phyloP scores from a whole-genome alignment of 1,140 invertebrate species.

The Coelopa frigida region DNA sequence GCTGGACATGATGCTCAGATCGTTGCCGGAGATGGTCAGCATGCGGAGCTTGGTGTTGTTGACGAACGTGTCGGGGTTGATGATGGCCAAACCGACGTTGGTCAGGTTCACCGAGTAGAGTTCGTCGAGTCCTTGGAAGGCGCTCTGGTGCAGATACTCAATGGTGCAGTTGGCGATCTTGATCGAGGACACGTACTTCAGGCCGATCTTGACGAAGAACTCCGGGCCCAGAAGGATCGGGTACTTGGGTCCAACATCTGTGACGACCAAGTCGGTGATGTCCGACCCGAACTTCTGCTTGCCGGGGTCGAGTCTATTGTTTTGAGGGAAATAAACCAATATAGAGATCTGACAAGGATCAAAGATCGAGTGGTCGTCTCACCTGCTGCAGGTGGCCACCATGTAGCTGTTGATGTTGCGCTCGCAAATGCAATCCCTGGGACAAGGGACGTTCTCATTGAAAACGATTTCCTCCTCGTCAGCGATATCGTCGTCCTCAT shows the following conservation, averaged over 20 bases:
- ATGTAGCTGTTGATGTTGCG: constrained; percentile 39
- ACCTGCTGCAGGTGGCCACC: constrained; percentile 43
- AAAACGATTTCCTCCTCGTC: constrained; percentile 32
- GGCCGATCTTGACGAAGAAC: constrained; percentile 52
- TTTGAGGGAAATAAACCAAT: neutral
- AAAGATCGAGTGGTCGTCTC: neutral
- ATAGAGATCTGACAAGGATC: neutral
- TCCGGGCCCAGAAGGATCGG: constrained; percentile 49
- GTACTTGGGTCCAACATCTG: constrained; percentile 49
- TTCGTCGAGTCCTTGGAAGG: constrained; percentile 57
- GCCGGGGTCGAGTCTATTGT: constrained; percentile 48
- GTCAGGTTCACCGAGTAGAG: constrained; percentile 61
- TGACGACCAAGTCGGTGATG: constrained; percentile 53
- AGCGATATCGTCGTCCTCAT: constrained; percentile 19
- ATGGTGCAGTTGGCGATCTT: constrained; percentile 54
- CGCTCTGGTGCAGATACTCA: constrained; percentile 49
- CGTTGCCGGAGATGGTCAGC: constrained; percentile 60
- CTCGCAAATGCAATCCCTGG: constrained; percentile 37
- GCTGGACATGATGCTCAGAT: constrained; percentile 46
- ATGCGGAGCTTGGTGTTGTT: constrained; percentile 56
- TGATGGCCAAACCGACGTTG: constrained; percentile 52
- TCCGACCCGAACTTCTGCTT: constrained; percentile 54
- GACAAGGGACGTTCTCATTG: constrained; percentile 37
- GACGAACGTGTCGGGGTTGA: constrained; percentile 60
- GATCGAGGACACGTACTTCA: constrained; percentile 51